Evolutionary conservation across 1,140 invertebrate species (phyloP).

Genomic region (Pseudomyrmex flavicornis): DNA sequence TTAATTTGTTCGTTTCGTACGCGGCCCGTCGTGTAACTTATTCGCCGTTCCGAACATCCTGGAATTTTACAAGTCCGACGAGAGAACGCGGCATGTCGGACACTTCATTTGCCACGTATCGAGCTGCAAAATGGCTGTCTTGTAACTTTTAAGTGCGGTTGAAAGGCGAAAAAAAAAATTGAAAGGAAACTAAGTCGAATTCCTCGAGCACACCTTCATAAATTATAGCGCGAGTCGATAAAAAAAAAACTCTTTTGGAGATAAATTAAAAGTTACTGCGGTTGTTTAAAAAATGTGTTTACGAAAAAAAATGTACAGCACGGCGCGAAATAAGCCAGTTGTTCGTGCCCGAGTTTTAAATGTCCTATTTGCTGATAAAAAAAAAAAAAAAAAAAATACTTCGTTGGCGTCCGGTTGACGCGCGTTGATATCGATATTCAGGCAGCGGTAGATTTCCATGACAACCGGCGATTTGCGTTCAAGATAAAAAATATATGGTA

Average conservation of each 20-base stretch:
- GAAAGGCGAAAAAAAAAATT: neutral
- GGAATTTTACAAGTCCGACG: constrained; percentile 52
- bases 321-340: constrained; percentile 1
- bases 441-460: constrained; percentile 67
- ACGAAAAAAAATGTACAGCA: neutral
- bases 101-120: constrained; percentile 58
- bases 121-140: constrained; percentile 21
- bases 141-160: constrained; percentile 19
- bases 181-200: constrained; percentile 5
- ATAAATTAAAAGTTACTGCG: neutral
- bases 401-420: constrained; percentile 37
- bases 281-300: neutral
- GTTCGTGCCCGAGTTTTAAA: neutral
- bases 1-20: constrained; percentile 74
- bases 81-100: constrained; percentile 29
- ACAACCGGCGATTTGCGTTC: constrained; percentile 70
- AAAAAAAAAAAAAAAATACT: neutral
- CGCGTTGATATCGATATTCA: constrained; percentile 57
- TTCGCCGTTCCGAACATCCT: constrained; percentile 33
- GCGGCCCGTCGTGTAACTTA: constrained; percentile 52
- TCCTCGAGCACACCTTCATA: neutral
- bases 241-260: neutral
- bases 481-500: constrained; percentile 62
- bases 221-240: neutral
- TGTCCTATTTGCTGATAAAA: too few relatives aligned